Base-by-base conservation (phyloP, 2,797 vertebrate species). In the Crocodylus rhombifer region DNA sequence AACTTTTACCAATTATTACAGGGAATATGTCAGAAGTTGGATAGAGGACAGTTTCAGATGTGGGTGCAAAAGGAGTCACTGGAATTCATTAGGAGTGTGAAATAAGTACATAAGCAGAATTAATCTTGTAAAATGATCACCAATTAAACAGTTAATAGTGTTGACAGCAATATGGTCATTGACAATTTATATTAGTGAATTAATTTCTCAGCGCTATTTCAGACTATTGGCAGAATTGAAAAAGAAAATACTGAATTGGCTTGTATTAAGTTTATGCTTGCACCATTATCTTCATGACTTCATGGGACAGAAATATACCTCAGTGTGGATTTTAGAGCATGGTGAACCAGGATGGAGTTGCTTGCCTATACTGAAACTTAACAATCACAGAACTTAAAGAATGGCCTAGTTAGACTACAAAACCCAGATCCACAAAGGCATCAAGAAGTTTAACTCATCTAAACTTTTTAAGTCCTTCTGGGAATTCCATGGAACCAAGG, bases 111-210 rank as follows among this genome's bases (percentile, higher is more conserved):
- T 2, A 89, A 18, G 3, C 80, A 26, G 80, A 87, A 67, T 36
- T 1, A 78, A 0, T 26, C 12, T 77, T 87, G n/a, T 58, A 5
- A 80, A 83, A 64, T 0, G 1, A 42, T 5, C 2, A 3, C 42
- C 10, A 75, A 75, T 75, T 23, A 88, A 88, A 69, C 3, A 20
- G 86, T 25, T 79, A 30, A 0, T 65, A 17, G 18, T 4, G 26
- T 51, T 80, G 21, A 16, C 56, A 57, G 25, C 65, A 73, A n/a
- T 16, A n/a, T 80, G 84, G 13, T 8, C 4, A 3, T 23, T 51
- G 33, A 9, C 17, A 64, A 1, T 26, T 82, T 80, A 80, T 30
- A 26, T 76, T 73, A 57, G 14, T 61, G 55, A 79, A 79, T 2
- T 3, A 30, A 14, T 77, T 56, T 78, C 14, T 2, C 36, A 60